Conservation (phyloP, 2,888 invertebrate species). For the Chalcosyrphus nemorum region DNA sequence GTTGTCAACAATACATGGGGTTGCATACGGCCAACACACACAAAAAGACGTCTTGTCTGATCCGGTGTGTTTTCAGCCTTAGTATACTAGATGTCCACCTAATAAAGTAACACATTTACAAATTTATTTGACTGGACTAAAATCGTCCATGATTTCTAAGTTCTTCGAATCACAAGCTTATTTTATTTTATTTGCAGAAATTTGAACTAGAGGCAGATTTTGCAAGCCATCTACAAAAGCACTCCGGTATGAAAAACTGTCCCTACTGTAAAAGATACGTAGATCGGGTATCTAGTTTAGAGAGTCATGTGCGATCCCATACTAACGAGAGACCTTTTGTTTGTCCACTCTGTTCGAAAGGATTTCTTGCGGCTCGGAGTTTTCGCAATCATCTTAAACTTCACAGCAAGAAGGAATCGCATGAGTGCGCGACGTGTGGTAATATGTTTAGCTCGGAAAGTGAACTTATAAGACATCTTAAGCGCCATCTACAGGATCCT, state of each 20-base stretch:
- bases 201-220: background rate
- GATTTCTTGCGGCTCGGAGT: background rate
- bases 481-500: background rate
- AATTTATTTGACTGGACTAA: too few relatives aligned
- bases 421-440: background rate
- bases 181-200: background rate
- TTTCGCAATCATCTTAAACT: background rate
- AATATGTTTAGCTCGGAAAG: background rate
- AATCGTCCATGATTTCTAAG: too few relatives aligned
- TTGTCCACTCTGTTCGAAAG: background rate
- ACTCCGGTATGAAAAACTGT: background rate
- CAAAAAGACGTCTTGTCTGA: too few relatives aligned
- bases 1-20: too few relatives aligned
- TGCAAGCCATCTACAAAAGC: background rate
- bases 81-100: too few relatives aligned
- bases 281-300: background rate
- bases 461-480: background rate
- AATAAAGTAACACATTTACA: background rate
- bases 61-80: too few relatives aligned
- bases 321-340: background rate
- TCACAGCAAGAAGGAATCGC: background rate
- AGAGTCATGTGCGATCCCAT: background rate
- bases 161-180: background rate
- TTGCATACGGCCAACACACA: too few relatives aligned
- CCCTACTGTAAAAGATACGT: background rate